These are phyloP conservation scores for Campopleginae sp. DNA, from an alignment of 2,888 invertebrate species.

Conservation along the genomic window DNA sequence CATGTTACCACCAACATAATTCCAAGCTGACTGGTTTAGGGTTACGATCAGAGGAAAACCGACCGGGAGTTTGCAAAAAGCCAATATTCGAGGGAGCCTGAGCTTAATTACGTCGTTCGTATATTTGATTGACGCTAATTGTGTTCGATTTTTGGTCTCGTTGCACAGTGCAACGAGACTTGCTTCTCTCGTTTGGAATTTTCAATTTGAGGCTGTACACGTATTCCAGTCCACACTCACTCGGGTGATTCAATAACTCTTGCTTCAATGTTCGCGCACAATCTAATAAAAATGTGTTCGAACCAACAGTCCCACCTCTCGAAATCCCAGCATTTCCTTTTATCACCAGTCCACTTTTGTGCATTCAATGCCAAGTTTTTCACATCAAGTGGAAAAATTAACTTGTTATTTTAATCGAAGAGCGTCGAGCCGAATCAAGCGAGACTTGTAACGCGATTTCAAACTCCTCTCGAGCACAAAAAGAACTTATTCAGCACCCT, in stretches of 20 bases:
- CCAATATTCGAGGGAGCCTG: slow-evolving; percentile 42
- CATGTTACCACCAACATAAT: slow-evolving; percentile 22
- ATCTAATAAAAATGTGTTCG: not conserved
- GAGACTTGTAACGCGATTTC: not conserved
- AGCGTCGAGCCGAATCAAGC: not conserved
- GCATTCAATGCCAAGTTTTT: not conserved
- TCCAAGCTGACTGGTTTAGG: not conserved
- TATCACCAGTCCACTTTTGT: not conserved
- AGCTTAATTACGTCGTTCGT: slow-evolving; percentile 49
- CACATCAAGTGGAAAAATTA: not conserved
- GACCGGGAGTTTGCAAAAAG: slow-evolving; percentile 21
- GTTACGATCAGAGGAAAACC: slow-evolving; percentile 20
- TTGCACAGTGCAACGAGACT: not conserved
- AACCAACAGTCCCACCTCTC: not conserved
- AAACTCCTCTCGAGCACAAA: not conserved
- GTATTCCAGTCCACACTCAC: not conserved
- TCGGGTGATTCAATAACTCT: not conserved
- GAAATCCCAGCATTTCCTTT: not conserved
- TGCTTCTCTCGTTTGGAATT: not conserved
- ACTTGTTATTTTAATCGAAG: not conserved
- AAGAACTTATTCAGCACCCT: not conserved
- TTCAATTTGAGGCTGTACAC: not conserved
- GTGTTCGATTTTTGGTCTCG: slow-evolving; percentile 49
- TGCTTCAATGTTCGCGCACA: not conserved
- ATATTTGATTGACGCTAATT: slow-evolving; percentile 59